These are phyloP conservation scores for Philypnodon macrostomus DNA, from an alignment of 2,797 vertebrate species.

Conservation along the genomic window DNA sequence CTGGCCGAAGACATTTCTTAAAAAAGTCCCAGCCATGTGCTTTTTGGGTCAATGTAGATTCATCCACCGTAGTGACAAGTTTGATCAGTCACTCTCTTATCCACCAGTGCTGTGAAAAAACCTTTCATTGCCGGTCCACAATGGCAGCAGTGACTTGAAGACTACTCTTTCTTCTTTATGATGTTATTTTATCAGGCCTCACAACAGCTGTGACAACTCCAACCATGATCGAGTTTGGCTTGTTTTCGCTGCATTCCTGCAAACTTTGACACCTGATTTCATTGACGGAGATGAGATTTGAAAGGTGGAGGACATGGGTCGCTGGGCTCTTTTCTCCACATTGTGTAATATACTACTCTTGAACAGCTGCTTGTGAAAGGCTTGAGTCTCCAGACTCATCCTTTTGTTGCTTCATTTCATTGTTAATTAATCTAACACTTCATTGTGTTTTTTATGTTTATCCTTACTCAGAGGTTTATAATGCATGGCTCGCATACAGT, in stretches of 20 bases:
- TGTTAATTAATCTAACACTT: slow-evolving; percentile 10
- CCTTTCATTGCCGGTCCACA: slow-evolving; percentile 28
- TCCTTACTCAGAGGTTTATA: background rate
- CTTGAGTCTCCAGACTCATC: slow-evolving; percentile 15
- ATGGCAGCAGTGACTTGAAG: slow-evolving; percentile 21
- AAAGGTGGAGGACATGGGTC: slow-evolving; percentile 70
- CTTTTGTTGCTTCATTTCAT: slow-evolving; percentile 4
- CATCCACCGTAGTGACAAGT: slow-evolving; percentile 2
- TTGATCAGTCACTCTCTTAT: slow-evolving; percentile 21
- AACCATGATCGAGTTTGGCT: slow-evolving; percentile 69
- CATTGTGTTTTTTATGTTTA: background rate
- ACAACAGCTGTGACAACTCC: slow-evolving; percentile 66
- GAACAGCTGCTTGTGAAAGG: slow-evolving; percentile 48
- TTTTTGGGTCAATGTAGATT: slow-evolving; percentile 10
- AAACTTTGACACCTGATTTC: slow-evolving; percentile 77
- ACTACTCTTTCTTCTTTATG: slow-evolving; percentile 60
- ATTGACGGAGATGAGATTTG: slow-evolving; percentile 73
- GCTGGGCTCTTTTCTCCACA: slow-evolving; percentile 54
- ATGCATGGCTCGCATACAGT: background rate
- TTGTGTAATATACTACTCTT: slow-evolving; percentile 56
- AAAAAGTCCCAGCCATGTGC: background rate
- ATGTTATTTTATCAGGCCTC: slow-evolving; percentile 64
- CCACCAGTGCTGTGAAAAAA: slow-evolving; percentile 30
- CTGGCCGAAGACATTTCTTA: background rate
- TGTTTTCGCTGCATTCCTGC: slow-evolving; percentile 72